Evolutionary conservation across 2,113 vertebrate species (phyloP).

Genomic region (Siniperca knerii): DNA sequence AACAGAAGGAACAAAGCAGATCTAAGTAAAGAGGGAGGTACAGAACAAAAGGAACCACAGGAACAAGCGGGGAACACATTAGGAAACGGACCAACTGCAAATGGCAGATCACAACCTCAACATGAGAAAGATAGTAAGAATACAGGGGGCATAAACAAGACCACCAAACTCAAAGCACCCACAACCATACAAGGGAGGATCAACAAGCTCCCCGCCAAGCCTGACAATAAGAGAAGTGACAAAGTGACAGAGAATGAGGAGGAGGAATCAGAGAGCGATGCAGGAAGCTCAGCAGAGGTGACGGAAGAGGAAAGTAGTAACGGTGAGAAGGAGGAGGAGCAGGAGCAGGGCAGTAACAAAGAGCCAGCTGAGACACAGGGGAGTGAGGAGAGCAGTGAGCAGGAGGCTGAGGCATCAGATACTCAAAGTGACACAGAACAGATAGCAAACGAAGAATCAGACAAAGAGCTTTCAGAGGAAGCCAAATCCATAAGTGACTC

Average conservation of each 20-base stretch:
- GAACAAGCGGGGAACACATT: constrained; percentile 26
- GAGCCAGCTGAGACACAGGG: constrained; percentile 54
- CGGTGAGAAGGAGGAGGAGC: constrained; percentile 62
- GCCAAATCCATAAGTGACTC: constrained; percentile 35
- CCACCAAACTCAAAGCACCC: constrained; percentile 44
- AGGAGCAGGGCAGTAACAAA: constrained; percentile 52
- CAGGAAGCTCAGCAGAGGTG: constrained; percentile 54
- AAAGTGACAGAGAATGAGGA: constrained; percentile 53
- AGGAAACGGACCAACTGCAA: constrained; percentile 10
- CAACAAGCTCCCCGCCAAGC: constrained; percentile 32
- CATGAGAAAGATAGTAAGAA: constrained; percentile 25
- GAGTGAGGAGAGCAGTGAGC: constrained; percentile 63
- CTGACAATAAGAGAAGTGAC: constrained; percentile 35
- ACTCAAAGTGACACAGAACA: constrained; percentile 38
- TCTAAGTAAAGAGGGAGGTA: constrained; percentile 11
- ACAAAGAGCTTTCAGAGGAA: constrained; percentile 37
- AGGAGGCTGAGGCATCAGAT: constrained; percentile 48
- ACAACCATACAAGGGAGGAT: constrained; percentile 10
- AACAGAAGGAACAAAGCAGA: constrained; percentile 37
- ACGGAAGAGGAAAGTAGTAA: constrained; percentile 53
- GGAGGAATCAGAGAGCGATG: constrained; percentile 55
- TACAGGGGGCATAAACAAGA: constrained; percentile 36
- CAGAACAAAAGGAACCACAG: constrained; percentile 18
- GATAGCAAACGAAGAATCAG: constrained; percentile 34
- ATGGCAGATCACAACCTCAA: not conserved